Base-by-base conservation (phyloP, 2,888 invertebrate genomes). In the Orgyia antiqua region DNA sequence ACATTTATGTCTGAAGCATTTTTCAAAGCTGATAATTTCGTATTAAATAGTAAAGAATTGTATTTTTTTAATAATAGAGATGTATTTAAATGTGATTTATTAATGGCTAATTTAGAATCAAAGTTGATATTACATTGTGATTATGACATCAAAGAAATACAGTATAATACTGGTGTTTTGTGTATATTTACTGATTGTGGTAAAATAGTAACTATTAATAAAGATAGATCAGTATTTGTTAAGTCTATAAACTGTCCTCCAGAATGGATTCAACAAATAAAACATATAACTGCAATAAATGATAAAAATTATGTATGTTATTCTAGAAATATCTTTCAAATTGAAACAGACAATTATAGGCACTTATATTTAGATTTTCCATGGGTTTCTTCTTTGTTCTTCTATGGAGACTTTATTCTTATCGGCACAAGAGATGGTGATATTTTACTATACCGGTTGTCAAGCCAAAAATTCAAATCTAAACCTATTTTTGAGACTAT, bases 351-450 rank as follows among this genome's bases (percentile, higher is more conserved):
- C 11, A 56, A 61, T 23, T 67, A 69, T 18, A 50, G 60, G 19
- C 77, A 76, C 52, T 49, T 79, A 26, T 83, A 80, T 43, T 46
- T 80, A 30, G 80, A 83, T 24, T 80, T 80, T 41, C 75, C 74
- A 10, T 60, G 66, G 1, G 71, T 83, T 29, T 76, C 77, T 5
- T 71, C 82, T 0, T 39, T 79, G 31, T 82, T 78, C 47, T 82
- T 78, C 42, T 82, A 83, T 42, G 71, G 69, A 6, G 76, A 80
- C 27, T 51, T 73, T 24, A 68, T 78, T 6, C 34, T 83, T 18
- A 68, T 82, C 30, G 82, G 69, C 0, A 73, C 79, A 2, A 64
- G 41, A 21, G 39, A 50, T 3, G 72, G 80, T 4, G 70, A 73
- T 19, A 74, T 83, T 12, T 43, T 77, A 4, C 32, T 82, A n/a